A percentile compares a stretch with the other conserved stretches of the same genome.
These are phyloP conservation scores for Sinosuthora webbiana DNA, from an alignment of 2,113 vertebrate species.

Conservation along the genomic window DNA sequence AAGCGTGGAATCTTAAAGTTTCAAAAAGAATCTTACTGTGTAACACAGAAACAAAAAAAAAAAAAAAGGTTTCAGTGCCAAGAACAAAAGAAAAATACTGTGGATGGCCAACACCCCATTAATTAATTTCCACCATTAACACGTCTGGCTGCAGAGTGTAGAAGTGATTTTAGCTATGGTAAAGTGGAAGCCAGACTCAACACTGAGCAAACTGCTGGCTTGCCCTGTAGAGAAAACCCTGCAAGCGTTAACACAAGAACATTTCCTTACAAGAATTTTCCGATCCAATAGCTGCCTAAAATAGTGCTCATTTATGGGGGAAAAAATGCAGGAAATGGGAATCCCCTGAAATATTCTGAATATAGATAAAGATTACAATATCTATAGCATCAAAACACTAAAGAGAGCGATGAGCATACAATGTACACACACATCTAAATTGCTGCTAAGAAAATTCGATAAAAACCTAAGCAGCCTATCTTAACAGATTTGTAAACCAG, in stretches of 20 bases:
- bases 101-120: background rate
- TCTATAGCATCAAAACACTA: background rate
- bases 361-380: background rate
- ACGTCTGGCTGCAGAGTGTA: background rate
- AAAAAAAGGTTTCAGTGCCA: background rate
- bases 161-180: background rate
- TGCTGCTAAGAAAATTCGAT: background rate
- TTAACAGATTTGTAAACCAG: background rate
- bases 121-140: background rate
- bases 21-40: background rate
- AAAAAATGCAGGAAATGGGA: background rate
- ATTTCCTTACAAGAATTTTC: background rate
- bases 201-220: background rate
- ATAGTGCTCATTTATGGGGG: background rate
- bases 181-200: background rate
- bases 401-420: accelerated
- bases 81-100: background rate
- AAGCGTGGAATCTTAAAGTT: background rate
- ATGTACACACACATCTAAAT: background rate
- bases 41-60: background rate
- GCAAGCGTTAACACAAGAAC: background rate
- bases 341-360: background rate
- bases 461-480: background rate
- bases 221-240: background rate
- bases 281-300: background rate